These are phyloP conservation scores for Lasioglossum villosulum DNA, from an alignment of 2,888 invertebrate species.

Conservation along the genomic window DNA sequence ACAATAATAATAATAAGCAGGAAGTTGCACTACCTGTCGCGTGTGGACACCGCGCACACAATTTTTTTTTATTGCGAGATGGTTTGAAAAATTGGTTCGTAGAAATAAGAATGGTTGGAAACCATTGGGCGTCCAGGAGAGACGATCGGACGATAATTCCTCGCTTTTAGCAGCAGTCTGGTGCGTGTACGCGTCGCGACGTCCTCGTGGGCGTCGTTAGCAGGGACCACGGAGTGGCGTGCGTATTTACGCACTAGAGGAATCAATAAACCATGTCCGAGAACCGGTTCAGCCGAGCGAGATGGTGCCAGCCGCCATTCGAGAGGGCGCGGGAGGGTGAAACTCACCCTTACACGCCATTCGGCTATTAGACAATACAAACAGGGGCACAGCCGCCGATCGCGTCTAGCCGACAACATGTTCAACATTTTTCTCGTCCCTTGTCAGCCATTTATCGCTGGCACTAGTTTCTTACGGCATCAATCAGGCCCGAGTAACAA, in stretches of 20 bases:
- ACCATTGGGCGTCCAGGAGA: neutral
- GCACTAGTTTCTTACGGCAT: neutral
- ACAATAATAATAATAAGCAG: too few species aligned
- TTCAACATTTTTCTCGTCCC: constrained; percentile 28
- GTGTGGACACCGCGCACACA: too few species aligned
- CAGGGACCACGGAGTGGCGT: constrained; percentile 64
- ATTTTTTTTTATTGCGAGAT: neutral
- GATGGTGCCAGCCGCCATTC: constrained; percentile 60
- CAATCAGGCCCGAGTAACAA: neutral
- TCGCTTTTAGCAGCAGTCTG: constrained; percentile 46
- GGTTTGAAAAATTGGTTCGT: neutral
- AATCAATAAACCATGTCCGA: constrained; percentile 78
- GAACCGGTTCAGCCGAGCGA: constrained; percentile 65
- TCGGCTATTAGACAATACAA: constrained; percentile 75
- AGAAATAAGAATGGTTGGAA: neutral
- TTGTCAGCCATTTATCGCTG: constrained; percentile 10
- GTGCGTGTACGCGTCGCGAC: constrained; percentile 47
- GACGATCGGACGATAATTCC: constrained; percentile 59
- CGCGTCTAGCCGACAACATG: constrained; percentile 45
- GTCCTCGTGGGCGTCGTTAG: constrained; percentile 68
- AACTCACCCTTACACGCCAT: constrained; percentile 72
- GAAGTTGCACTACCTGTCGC: too few species aligned
- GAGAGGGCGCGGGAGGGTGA: constrained; percentile 53
- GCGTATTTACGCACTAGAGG: constrained; percentile 74
- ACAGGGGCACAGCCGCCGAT: constrained; percentile 62